Evolutionary conservation across 2,113 vertebrate species (phyloP).

Genomic region (Lucifuga dentata): DNA sequence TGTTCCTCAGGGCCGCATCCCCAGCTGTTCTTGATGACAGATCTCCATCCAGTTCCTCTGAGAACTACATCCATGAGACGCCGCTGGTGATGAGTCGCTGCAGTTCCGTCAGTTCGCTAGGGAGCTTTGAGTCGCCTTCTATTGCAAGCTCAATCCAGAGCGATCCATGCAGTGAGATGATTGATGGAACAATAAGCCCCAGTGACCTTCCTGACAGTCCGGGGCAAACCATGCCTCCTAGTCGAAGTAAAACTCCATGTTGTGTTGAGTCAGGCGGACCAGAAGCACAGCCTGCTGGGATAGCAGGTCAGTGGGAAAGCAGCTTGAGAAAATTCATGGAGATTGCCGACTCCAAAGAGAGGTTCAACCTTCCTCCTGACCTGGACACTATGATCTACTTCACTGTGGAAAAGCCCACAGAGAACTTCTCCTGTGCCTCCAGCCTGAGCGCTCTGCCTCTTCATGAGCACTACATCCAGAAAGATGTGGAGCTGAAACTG

Average conservation of each 20-base stretch:
- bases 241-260: constrained; percentile 95
- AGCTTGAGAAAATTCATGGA: constrained; percentile 95
- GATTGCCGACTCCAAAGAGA: constrained; percentile 94
- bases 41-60: constrained; percentile 94
- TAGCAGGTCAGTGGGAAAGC: constrained; percentile 93
- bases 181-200: constrained; percentile 95
- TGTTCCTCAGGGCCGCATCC: constrained; percentile 80
- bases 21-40: constrained; percentile 86
- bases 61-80: constrained; percentile 96
- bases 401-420: constrained; percentile 95
- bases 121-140: constrained; percentile 95
- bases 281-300: constrained; percentile 85
- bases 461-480: constrained; percentile 95
- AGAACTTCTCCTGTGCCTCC: constrained; percentile 98
- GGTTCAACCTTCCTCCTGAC: constrained; percentile 92
- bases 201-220: constrained; percentile 98
- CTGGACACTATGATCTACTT: constrained; percentile 97
- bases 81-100: constrained; percentile 97
- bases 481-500: constrained; percentile 96
- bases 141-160: constrained; percentile 99
- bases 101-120: constrained; percentile 96
- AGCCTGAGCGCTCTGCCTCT: constrained; percentile 96
- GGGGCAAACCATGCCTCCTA: constrained; percentile 97
- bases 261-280: constrained; percentile 82
- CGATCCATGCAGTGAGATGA: constrained; percentile 96